Evolutionary conservation across 1,140 invertebrate species (phyloP), one percentile per base, ranked within the genome.

Genomic region (Caenorhabditis briggsae): DNA sequence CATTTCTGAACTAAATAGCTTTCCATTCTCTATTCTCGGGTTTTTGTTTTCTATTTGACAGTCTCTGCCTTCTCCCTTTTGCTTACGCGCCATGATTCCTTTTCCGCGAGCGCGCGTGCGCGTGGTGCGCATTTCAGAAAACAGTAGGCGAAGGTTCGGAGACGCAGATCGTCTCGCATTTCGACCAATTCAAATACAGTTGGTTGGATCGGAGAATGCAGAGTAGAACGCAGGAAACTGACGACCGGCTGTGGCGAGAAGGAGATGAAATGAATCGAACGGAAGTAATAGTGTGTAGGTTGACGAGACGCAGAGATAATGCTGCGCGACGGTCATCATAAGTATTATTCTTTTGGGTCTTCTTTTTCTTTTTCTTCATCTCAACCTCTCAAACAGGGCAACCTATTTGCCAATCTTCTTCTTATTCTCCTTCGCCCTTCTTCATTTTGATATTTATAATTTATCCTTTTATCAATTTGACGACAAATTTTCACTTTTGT

Each of bases 181-280:
- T 78, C 70, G 70, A 78, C 70, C 70, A 78, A 78, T 70, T 78
- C 70, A 78, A 78, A 78, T 78, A 78, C 70, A 78, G 70, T 50
- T 78, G n/a, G 43, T 23, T 78, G 43, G 18, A 16, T 18, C 12
- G 33, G 41, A 48, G 9, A 14, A 23, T n/a, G 70, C 50, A 41
- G 12, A 70, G 41, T 70, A 65, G 64, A 70, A 70, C 64, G 43
- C 41, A 46, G 33, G 64, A 78, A 78, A 78, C 43, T 78, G 70
- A 70, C 65, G 33, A n/a, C 33, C 70, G 46, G 43, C 46, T 50
- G 33, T 33, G 43, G 11, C 33, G 25, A 18, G 43, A 11, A 7
- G 18, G 43, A 43, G 70, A n/a, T n/a, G 64, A 50, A 12, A 25
- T 53, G 50, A 53, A 53, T 53, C 12, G 16, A 53, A 53, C 11